Evolutionary conservation across 2,797 vertebrate genomes (phyloP).

Genomic region (Gallinago stenura): DNA sequence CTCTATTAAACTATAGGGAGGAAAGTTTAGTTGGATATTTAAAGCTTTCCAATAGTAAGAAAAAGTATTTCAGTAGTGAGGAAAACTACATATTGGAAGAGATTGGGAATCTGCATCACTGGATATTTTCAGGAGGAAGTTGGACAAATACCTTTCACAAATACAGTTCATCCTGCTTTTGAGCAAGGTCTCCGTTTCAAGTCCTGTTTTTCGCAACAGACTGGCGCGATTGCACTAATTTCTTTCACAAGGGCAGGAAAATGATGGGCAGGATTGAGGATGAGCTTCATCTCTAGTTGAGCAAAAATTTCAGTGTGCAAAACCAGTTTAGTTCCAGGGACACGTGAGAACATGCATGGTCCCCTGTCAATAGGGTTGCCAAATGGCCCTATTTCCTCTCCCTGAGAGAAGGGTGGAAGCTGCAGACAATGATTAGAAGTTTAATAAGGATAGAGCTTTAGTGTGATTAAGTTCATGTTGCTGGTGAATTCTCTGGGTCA

Average conservation of each 20-base stretch:
- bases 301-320: neutral
- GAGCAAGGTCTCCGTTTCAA: neutral
- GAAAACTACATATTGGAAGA: neutral
- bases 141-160: neutral
- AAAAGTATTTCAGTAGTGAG: neutral
- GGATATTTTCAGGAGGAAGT: neutral
- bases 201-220: neutral
- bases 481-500: neutral
- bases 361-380: neutral
- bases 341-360: neutral
- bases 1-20: neutral
- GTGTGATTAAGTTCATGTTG: neutral
- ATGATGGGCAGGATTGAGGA: accelerated
- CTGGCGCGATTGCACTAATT: neutral
- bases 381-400: neutral
- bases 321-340: neutral
- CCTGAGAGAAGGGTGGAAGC: neutral
- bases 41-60: neutral
- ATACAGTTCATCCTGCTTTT: neutral
- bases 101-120: neutral
- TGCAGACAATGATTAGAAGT: neutral
- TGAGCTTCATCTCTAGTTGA: neutral
- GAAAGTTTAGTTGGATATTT: neutral
- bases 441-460: neutral
- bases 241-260: neutral